phyloP scores from a whole-genome alignment of 1,140 invertebrate genomes.

The Drosophila leontia region DNA sequence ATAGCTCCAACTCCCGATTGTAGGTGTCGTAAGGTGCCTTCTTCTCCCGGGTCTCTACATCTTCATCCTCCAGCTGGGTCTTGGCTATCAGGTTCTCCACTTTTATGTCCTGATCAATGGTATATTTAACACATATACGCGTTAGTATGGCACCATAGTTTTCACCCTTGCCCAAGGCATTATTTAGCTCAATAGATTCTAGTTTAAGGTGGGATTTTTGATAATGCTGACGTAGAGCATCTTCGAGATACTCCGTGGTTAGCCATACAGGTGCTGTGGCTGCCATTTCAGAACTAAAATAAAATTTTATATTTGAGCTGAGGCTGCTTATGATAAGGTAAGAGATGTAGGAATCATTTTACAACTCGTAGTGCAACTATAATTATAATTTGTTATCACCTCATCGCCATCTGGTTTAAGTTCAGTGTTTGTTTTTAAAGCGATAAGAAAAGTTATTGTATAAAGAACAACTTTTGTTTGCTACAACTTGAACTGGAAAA shows the following conservation, averaged over 20 bases:
- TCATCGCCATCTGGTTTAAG: neutral
- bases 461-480: neutral
- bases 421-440: neutral
- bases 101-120: neutral
- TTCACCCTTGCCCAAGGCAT: constrained; percentile 67
- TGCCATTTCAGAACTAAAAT: constrained; percentile 35
- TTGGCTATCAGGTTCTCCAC: constrained; percentile 55
- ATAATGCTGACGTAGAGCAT: constrained; percentile 37
- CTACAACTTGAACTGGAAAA: neutral
- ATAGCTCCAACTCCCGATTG: constrained; percentile 66
- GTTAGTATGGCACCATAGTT: constrained; percentile 70
- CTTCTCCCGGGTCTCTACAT: constrained; percentile 42
- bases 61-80: constrained; percentile 51
- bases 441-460: constrained; percentile 4
- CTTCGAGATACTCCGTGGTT: constrained; percentile 49
- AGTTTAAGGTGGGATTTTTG: constrained; percentile 36
- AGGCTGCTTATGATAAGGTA: constrained; percentile 1
- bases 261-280: constrained; percentile 48
- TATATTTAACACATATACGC: constrained; percentile 43
- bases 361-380: neutral
- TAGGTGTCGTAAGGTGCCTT: constrained; percentile 65
- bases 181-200: neutral
- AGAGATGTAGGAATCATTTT: neutral
- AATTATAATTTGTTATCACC: constrained; percentile 5
- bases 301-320: neutral